Percentiles rank a stretch among this genome's conserved stretches.
These are phyloP conservation scores for Macropodus opercularis DNA, from an alignment of 2,797 vertebrate species.

Conservation along the genomic window DNA sequence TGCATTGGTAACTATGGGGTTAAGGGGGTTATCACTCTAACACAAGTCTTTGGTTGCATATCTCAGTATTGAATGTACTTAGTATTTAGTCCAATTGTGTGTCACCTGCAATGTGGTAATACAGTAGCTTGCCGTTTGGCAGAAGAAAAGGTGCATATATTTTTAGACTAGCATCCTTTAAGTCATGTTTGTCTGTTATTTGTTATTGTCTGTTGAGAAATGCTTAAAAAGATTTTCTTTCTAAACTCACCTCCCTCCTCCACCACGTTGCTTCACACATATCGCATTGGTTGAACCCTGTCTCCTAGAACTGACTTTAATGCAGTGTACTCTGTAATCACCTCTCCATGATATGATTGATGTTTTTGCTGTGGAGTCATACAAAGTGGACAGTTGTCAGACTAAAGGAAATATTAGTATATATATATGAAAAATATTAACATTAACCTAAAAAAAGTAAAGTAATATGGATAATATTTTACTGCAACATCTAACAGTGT, in stretches of 20 bases:
- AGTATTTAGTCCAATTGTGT: conserved; percentile 12
- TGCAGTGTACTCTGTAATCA: too few relatives aligned
- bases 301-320: too few relatives aligned
- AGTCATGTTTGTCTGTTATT: conserved; percentile 8
- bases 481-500: too few relatives aligned
- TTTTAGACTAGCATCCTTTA: conserved; percentile 29
- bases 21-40: too few relatives aligned
- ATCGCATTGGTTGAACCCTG: neutral
- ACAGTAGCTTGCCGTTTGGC: conserved; percentile 16
- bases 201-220: neutral
- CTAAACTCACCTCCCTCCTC: neutral
- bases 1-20: conserved; percentile 3
- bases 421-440: too few relatives aligned
- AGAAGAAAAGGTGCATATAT: conserved; percentile 10
- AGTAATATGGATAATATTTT: too few relatives aligned
- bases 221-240: neutral
- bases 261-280: neutral
- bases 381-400: too few relatives aligned
- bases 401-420: too few relatives aligned
- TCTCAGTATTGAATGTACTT: conserved; percentile 14
- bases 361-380: too few relatives aligned
- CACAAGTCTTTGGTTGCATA: conserved; percentile 13
- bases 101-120: neutral
- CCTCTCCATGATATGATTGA: too few relatives aligned
- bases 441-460: too few relatives aligned